phyloP scores from a whole-genome alignment of 2,113 vertebrate species.

The Thamnophis sirtalis region DNA sequence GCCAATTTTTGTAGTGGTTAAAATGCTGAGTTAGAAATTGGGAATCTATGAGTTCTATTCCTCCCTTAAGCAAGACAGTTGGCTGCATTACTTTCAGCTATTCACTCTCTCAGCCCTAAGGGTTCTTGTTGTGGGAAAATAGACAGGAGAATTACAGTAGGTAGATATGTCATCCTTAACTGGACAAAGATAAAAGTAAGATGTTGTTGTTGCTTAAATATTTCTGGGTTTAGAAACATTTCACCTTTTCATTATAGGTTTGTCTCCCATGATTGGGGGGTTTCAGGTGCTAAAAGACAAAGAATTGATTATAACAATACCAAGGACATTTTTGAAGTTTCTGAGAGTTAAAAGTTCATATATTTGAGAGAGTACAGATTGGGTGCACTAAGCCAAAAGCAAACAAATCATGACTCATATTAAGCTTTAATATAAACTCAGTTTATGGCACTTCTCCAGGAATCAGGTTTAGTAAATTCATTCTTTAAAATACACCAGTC shows the following conservation, averaged over 20 bases:
- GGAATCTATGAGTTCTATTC: neutral
- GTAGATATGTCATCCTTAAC: neutral
- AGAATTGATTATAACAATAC: neutral
- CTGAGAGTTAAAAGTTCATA: neutral
- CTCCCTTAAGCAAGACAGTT: neutral
- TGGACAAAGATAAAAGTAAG: neutral
- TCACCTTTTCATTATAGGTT: neutral
- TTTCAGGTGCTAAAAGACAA: neutral
- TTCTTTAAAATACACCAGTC: neutral
- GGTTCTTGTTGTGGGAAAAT: neutral
- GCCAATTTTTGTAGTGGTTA: neutral
- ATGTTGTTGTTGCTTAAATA: neutral
- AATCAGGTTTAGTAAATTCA: neutral
- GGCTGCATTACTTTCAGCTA: neutral
- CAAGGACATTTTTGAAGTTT: neutral
- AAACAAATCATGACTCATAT: neutral
- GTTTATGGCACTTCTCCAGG: neutral
- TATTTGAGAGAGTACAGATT: neutral
- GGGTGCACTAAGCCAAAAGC: neutral
- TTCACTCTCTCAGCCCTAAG: neutral
- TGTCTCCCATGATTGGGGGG: neutral
- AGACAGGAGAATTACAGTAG: neutral
- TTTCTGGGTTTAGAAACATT: neutral
- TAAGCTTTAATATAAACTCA: neutral
- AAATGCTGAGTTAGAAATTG: neutral